Base-by-base conservation (phyloP, 1,140 invertebrate species). In the Drosophila ohnishii region DNA sequence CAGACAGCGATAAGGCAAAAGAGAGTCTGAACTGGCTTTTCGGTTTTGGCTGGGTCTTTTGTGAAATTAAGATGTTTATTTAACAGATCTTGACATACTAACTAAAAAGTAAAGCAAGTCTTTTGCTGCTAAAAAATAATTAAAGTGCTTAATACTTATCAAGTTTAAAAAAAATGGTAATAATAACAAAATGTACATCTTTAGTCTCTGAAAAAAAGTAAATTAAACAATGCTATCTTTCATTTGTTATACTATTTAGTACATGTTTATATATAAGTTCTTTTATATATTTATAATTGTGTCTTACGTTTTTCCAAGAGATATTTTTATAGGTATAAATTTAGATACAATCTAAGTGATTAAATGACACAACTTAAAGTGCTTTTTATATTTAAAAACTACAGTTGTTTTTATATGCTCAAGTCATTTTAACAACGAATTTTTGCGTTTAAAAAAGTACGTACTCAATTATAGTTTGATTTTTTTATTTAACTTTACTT, bases 1-100 rank as follows among this genome's bases (percentile, higher is more conserved):
- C 25, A 28, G 0, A 28, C 65, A 30, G 37, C 45, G 61, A 67
- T 65, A 66, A 67, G 61, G 48, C 5, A 22, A 34, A 39, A 30
- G 30, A 28, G 45, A 22, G 57, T 45, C 32, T 45, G 62, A 28
- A 6, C 35, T 25, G 28, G 44, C 34, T 66, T 47, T 62, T 65
- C 9, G 22, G n/a, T 22, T 62, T 47, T 45, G 25, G 7, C 16
- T 7, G 13, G 50, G 8, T 14, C 9, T 9, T 28, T 59, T 19
- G 14, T 19, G 13, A 32, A 62, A 62, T 39, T 10, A 25, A 16
- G n/a, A 19, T n/a, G n/a, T 44, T 28, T 1, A n/a, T 5, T n/a
- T 13, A 28, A 28, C 4, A 28, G 25, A 48, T 48, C 25, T 16
- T 8, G 5, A 28, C 7, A 47, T 14, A 28, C 9, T 0, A 7